A percentile compares a stretch with the other conserved stretches of the same genome.
These are phyloP conservation scores for Cheilosia pagana DNA, from an alignment of 2,888 invertebrate species.

Conservation along the genomic window DNA sequence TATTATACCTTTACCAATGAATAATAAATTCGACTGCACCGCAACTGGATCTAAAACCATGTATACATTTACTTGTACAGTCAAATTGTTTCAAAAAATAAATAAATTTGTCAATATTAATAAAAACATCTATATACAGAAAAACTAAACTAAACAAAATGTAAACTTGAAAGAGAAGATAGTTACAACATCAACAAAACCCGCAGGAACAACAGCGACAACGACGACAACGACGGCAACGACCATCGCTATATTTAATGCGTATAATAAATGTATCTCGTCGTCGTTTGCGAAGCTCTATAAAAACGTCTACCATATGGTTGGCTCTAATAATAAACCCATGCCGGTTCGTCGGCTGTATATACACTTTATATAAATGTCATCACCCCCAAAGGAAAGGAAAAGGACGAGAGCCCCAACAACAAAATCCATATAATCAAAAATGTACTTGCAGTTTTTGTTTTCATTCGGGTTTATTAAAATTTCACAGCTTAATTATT, in stretches of 20 bases:
- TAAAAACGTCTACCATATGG: conserved; percentile 72
- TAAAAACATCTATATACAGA: neutral
- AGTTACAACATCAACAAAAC: neutral
- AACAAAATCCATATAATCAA: neutral
- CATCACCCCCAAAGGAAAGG: conserved; percentile 34
- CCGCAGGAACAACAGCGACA: conserved; percentile 1
- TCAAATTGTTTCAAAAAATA: conserved; percentile 49
- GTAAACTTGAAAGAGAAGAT: conserved; percentile 27
- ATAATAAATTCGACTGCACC: conserved; percentile 24
- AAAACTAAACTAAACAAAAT: neutral
- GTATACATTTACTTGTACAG: neutral
- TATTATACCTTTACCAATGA: conserved; percentile 25
- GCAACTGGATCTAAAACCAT: neutral
- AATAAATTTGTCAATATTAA: conserved; percentile 59
- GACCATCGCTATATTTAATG: conserved; percentile 44
- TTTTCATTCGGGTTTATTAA: conserved; percentile 4
- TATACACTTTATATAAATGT: conserved; percentile 45
- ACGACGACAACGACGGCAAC: neutral
- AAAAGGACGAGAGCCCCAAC: conserved; percentile 20
- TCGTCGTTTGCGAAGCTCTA: conserved; percentile 21
- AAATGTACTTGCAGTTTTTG: conserved; percentile 5
- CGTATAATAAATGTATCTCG: conserved; percentile 44
- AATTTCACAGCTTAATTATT: conserved; percentile 27
- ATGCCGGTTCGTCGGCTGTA: conserved; percentile 51
- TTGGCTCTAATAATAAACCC: conserved; percentile 55